These are phyloP conservation scores for Cataglyphis altisquamis DNA, from an alignment of 2,888 invertebrate genomes.

Conservation along the genomic window DNA sequence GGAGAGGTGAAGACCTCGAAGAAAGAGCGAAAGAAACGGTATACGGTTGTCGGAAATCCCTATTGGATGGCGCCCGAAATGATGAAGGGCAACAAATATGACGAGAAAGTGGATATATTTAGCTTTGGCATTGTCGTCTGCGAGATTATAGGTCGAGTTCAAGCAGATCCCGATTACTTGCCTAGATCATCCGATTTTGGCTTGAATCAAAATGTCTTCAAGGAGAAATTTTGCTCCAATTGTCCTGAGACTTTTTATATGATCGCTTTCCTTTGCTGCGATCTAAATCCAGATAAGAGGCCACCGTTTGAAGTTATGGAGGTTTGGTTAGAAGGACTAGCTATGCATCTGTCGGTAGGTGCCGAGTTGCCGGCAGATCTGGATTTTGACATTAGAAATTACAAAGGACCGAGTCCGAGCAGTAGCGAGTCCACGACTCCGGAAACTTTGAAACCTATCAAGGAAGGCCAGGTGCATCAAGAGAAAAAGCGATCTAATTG, in stretches of 20 bases:
- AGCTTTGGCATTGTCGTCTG: slow-evolving; percentile 98
- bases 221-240: slow-evolving; percentile 93
- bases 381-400: slow-evolving; percentile 92
- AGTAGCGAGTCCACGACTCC: slow-evolving; percentile 89
- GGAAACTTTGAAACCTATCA: slow-evolving; percentile 88
- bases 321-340: slow-evolving; percentile 94
- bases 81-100: slow-evolving; percentile 98
- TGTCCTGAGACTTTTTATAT: slow-evolving; percentile 96
- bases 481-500: slow-evolving; percentile 81
- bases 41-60: slow-evolving; percentile 98
- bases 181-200: slow-evolving; percentile 97
- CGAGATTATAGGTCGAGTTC: slow-evolving; percentile 98
- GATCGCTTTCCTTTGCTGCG: slow-evolving; percentile 96
- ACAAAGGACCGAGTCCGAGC: slow-evolving; percentile 88
- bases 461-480: slow-evolving; percentile 86
- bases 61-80: slow-evolving; percentile 99
- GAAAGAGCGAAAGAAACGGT: slow-evolving; percentile 93
- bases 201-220: slow-evolving; percentile 94
- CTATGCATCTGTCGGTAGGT: slow-evolving; percentile 90
- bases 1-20: slow-evolving; percentile 88
- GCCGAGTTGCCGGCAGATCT: slow-evolving; percentile 90
- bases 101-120: slow-evolving; percentile 98
- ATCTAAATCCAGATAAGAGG: slow-evolving; percentile 95
- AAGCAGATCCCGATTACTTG: slow-evolving; percentile 97
- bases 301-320: slow-evolving; percentile 96